Percentiles rank a stretch among this genome's conserved stretches.
These are phyloP conservation scores for Adrianichthys oophorus DNA, from an alignment of 2,797 vertebrate genomes.

Conservation along the genomic window DNA sequence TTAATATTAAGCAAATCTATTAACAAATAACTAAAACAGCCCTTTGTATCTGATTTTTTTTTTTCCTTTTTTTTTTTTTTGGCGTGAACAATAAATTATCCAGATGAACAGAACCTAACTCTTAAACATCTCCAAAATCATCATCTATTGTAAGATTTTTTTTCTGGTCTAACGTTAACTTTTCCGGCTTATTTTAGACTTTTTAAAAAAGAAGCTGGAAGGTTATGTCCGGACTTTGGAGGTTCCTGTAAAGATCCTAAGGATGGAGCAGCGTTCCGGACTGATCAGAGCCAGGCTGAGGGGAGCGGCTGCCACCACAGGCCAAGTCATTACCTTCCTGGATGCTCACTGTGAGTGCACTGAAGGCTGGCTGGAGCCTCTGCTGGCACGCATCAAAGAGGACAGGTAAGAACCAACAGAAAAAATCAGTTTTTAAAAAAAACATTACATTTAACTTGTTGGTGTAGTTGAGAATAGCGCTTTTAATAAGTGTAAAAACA, in stretches of 20 bases:
- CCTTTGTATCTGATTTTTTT: neutral
- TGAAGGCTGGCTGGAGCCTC: constrained; percentile 91
- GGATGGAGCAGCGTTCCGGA: constrained; percentile 95
- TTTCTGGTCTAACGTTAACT: neutral
- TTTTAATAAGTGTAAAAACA: too few species aligned
- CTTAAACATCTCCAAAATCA: neutral
- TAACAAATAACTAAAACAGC: too few species aligned
- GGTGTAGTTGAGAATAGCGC: too few species aligned
- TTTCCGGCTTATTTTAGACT: constrained; percentile 77
- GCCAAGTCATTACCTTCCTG: constrained; percentile 95
- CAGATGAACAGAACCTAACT: neutral
- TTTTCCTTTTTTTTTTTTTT: neutral
- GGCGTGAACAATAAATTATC: neutral
- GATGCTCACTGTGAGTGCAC: constrained; percentile 99
- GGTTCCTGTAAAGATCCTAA: constrained; percentile 86
- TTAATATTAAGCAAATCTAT: too few species aligned
- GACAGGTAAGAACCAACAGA: constrained; percentile 81
- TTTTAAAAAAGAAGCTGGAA: constrained; percentile 89
- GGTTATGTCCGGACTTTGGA: constrained; percentile 84
- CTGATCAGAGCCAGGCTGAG: constrained; percentile 92
- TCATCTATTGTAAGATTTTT: neutral
- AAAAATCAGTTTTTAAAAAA: too few species aligned
- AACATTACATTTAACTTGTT: too few species aligned
- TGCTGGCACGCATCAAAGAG: constrained; percentile 92
- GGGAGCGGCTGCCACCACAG: constrained; percentile 88